These are phyloP conservation scores for Troides oblongomaculatus DNA, from an alignment of 2,888 invertebrate genomes.

Conservation along the genomic window DNA sequence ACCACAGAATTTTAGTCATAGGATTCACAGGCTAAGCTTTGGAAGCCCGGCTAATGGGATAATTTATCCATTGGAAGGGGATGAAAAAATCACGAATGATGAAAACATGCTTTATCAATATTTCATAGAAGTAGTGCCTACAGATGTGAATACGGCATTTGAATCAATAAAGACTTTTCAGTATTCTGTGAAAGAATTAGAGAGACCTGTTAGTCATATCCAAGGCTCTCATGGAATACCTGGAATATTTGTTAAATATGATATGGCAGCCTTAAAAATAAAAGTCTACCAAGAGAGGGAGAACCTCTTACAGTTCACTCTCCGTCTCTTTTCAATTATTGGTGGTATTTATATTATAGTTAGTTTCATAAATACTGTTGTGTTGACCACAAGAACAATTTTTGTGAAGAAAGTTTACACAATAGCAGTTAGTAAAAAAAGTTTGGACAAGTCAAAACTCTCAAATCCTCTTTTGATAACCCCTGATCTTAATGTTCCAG, in stretches of 20 bases:
- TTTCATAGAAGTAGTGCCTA: slow-evolving; percentile 97
- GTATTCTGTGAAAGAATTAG: slow-evolving; percentile 95
- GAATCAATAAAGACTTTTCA: slow-evolving; percentile 90
- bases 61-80: slow-evolving; percentile 97
- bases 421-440: slow-evolving; percentile 37
- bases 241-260: slow-evolving; percentile 97
- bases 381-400: slow-evolving; percentile 51
- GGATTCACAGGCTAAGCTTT: slow-evolving; percentile 96
- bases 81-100: slow-evolving; percentile 89
- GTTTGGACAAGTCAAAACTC: slow-evolving; percentile 36
- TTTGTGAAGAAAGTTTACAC: slow-evolving; percentile 44
- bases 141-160: slow-evolving; percentile 91
- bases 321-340: slow-evolving; percentile 93
- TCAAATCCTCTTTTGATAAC: slow-evolving; percentile 58
- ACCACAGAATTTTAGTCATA: slow-evolving; percentile 96
- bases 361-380: slow-evolving; percentile 73
- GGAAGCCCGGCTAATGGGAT: slow-evolving; percentile 93
- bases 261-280: slow-evolving; percentile 94
- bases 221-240: slow-evolving; percentile 94
- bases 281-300: slow-evolving; percentile 89
- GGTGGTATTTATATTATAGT: slow-evolving; percentile 96
- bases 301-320: slow-evolving; percentile 87
- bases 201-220: slow-evolving; percentile 84
- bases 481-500: slow-evolving; percentile 59
- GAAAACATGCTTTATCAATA: slow-evolving; percentile 91